Base-by-base conservation (phyloP, 1,140 invertebrate species). In the Drosophila suzukii region DNA sequence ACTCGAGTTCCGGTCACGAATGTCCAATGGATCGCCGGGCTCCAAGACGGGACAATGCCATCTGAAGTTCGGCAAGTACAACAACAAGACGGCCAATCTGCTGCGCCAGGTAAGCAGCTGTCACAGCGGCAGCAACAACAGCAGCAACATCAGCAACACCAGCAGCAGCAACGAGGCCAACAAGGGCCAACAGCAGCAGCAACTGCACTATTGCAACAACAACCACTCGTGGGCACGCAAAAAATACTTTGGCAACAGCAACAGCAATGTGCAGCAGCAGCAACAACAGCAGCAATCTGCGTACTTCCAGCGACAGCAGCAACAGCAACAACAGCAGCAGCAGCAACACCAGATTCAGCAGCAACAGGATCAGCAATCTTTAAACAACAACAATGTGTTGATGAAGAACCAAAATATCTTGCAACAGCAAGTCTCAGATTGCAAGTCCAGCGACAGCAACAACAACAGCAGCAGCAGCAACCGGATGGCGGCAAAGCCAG, bases 391-490 rank as follows among this genome's bases (percentile, higher is more conserved):
- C 30, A 90, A 78, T 63, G 34, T 58, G 32, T 6, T 75, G 17
- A 78, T 68, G 27, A 86, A 86, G 41, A 86, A 86, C 70, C 78
- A 86, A 68, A 86, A 86, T 38, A 59, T 78, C n/a, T 41, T 53
- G 7, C 60, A 75, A 2, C 62, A 65, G 15, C 49, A 51, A 51
- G 30, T 75, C 7, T 47, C 50, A 4, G 67, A 71, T 50, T 41
- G 62, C 65, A 82, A 79, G 32, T n/a, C 49, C 4, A 76, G 36
- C 36, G 67, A 63, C 44, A 75, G 36, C 41, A 84, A 73, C 46
- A 89, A 61, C 34, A 82, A 70, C 47, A 81, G 38, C 46, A 77
- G 17, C 44, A 70, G 4, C 30, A 56, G 7, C 58, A 63, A 34
- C 17, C 51, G 8, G 41, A 59, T 30, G 34, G 10, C 44, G 46